Percentiles rank a stretch among this genome's conserved stretches.
These are phyloP conservation scores for Melanotaenia duboulayi DNA, from an alignment of 2,113 vertebrate genomes.

Conservation along the genomic window DNA sequence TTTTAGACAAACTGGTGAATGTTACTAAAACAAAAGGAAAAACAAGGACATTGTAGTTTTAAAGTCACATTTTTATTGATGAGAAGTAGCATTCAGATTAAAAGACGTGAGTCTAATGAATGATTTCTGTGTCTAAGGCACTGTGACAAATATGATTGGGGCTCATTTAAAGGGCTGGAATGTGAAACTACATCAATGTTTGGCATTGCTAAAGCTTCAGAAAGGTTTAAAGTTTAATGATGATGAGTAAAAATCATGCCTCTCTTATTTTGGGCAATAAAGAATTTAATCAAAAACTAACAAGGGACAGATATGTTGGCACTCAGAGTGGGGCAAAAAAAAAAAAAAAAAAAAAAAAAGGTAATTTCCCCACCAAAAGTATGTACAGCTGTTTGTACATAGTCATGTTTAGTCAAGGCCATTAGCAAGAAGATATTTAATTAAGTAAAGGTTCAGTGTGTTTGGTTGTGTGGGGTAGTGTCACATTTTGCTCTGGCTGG, in stretches of 20 bases:
- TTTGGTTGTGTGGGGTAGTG: neutral
- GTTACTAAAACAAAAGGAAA: neutral
- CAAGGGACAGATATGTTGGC: neutral
- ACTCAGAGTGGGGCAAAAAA: neutral
- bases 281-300: neutral
- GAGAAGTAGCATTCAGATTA: slow-evolving; percentile 51
- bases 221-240: neutral
- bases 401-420: neutral
- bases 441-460: neutral
- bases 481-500: neutral
- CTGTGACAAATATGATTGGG: slow-evolving; percentile 27
- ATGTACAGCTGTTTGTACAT: slow-evolving; percentile 4
- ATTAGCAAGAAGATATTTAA: neutral
- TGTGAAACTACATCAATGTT: slow-evolving; percentile 32
- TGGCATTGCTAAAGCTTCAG: neutral
- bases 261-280: slow-evolving; percentile 9
- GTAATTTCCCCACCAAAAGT: neutral
- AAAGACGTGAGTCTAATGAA: slow-evolving; percentile 35
- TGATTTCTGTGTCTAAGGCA: slow-evolving; percentile 50
- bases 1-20: neutral
- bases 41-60: slow-evolving; percentile 13
- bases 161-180: slow-evolving; percentile 9
- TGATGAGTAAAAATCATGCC: neutral
- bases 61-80: slow-evolving; percentile 69
- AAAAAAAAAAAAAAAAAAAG: neutral